These are phyloP conservation scores for Macroramphosus scolopax DNA, from an alignment of 2,797 vertebrate species.

Conservation along the genomic window DNA sequence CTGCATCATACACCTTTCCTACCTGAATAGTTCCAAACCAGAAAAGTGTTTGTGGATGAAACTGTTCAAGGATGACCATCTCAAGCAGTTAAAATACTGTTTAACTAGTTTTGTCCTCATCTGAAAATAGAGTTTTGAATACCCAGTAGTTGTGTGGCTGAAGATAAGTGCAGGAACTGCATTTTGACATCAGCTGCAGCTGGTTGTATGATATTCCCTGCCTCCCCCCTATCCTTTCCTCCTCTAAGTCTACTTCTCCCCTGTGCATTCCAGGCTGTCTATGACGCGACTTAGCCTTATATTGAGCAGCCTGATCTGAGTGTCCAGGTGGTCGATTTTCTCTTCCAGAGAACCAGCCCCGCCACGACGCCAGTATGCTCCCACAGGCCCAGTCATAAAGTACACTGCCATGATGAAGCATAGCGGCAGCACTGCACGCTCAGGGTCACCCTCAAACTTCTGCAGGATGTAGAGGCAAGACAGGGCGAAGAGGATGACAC, in stretches of 20 bases:
- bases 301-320: constrained; percentile 93
- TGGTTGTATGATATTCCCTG: constrained; percentile 7
- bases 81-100: constrained; percentile 48
- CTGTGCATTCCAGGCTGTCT: constrained; percentile 84
- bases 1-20: constrained; percentile 9
- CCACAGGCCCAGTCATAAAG: constrained; percentile 94
- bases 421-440: constrained; percentile 87
- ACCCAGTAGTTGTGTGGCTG: constrained; percentile 45
- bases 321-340: constrained; percentile 95
- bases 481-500: constrained; percentile 87
- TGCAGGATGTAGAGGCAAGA: constrained; percentile 97
- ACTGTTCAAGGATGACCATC: too few relatives aligned
- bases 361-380: constrained; percentile 87
- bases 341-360: constrained; percentile 85
- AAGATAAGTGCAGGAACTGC: too few relatives aligned
- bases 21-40: constrained; percentile 33
- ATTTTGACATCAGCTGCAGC: constrained; percentile 34
- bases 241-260: constrained; percentile 77
- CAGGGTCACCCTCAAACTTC: constrained; percentile 93
- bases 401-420: constrained; percentile 93
- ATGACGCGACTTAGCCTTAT: constrained; percentile 93
- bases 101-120: constrained; percentile 27
- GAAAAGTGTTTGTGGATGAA: constrained; percentile 9
- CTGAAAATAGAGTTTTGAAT: constrained; percentile 42
- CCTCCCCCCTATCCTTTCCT: constrained; percentile 2